Percentiles rank a stretch among this genome's conserved stretches.
Evolutionary conservation across 2,888 invertebrate genomes (phyloP).

Genomic region (Campopleginae sp.): DNA sequence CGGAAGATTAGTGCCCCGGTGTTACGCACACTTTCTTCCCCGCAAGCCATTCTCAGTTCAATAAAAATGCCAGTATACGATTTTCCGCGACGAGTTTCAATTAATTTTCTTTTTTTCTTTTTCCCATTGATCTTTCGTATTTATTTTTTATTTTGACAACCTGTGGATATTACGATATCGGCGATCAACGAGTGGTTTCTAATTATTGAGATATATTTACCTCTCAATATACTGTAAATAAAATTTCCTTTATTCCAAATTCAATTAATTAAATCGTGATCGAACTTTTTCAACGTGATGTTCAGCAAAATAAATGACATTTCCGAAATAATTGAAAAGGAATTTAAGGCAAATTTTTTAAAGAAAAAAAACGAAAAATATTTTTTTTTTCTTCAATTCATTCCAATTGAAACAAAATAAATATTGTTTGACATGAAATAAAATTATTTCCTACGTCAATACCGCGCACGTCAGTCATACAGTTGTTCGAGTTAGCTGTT

Average conservation of each 20-base stretch:
- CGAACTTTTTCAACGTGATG: neutral
- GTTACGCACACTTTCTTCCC: constrained; percentile 38
- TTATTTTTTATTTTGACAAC: neutral
- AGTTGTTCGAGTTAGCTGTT: constrained; percentile 48
- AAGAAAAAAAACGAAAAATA: neutral
- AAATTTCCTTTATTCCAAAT: neutral
- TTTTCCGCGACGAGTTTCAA: neutral
- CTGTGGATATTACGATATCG: neutral
- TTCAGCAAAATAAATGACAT: neutral
- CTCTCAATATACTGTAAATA: neutral
- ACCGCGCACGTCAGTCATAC: constrained; percentile 43
- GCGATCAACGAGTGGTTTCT: neutral
- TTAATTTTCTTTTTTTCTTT: neutral
- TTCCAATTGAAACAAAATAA: neutral
- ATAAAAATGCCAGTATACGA: constrained; percentile 1
- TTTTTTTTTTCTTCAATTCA: neutral
- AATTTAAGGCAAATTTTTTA: neutral
- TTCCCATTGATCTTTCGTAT: neutral
- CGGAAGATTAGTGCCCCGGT: constrained; percentile 50
- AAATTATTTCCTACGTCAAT: neutral
- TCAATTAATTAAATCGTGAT: neutral
- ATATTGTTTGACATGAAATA: neutral
- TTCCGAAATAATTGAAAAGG: neutral
- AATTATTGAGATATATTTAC: neutral
- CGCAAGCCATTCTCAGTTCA: neutral